A percentile compares a stretch with the other conserved stretches of the same genome.
These are phyloP conservation scores for Rhagoletis pomonella DNA, from an alignment of 1,140 invertebrate species.

Conservation along the genomic window DNA sequence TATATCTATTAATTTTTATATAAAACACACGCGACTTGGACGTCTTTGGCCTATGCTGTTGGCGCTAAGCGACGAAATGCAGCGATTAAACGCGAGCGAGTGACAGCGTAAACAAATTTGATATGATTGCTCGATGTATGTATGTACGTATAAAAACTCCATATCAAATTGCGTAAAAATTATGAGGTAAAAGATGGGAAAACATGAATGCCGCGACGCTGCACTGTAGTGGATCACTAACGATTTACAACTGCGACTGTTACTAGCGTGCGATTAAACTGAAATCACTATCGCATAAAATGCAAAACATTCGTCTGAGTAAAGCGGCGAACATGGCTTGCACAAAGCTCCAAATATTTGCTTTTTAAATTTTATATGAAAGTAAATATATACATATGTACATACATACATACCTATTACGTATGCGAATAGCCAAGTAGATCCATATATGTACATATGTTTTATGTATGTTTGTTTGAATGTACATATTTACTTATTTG, in stretches of 20 bases:
- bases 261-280: not conserved
- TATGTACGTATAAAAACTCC: not conserved
- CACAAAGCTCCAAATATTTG: not conserved
- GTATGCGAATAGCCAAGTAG: too few relatives aligned
- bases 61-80: not conserved
- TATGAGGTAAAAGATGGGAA: not conserved
- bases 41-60: not conserved
- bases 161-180: slow-evolving; percentile 17
- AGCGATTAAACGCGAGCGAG: not conserved
- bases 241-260: slow-evolving; percentile 40
- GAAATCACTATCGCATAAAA: not conserved
- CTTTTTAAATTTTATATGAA: not conserved
- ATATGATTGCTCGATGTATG: not conserved
- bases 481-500: not conserved
- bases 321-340: not conserved
- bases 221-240: slow-evolving; percentile 4
- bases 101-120: not conserved
- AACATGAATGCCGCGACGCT: not conserved
- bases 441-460: not conserved
- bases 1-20: not conserved
- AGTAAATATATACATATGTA: too few relatives aligned
- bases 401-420: too few relatives aligned
- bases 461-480: not conserved
- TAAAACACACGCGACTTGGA: not conserved
- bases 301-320: not conserved